Conservation (phyloP, 2,113 vertebrate species). For the Erpornis zantholeuca region DNA sequence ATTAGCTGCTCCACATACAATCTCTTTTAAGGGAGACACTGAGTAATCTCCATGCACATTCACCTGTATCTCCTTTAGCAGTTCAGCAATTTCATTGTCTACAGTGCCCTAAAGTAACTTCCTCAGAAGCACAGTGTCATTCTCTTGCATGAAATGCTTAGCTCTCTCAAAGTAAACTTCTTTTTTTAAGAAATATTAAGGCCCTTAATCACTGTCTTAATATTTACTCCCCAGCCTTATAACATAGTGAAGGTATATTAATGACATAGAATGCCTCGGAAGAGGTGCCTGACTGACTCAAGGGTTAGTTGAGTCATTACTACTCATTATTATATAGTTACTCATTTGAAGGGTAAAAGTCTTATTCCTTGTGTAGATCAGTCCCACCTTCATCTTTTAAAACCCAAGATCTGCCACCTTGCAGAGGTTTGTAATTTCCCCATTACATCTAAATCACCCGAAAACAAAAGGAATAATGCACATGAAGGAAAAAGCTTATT, state of each 20-base stretch:
- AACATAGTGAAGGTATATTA: background rate
- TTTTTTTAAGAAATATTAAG: background rate
- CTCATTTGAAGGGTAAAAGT: background rate
- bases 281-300: background rate
- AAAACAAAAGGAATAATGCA: background rate
- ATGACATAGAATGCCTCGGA: rapidly evolving
- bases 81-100: background rate
- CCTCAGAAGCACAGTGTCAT: background rate
- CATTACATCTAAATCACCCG: background rate
- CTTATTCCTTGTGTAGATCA: background rate
- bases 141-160: background rate
- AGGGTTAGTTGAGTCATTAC: no score
- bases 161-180: background rate
- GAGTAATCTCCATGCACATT: background rate
- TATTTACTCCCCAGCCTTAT: background rate
- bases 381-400: background rate
- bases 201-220: background rate
- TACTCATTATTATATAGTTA: no score
- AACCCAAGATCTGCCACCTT: background rate
- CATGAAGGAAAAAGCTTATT: background rate
- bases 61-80: background rate
- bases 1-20: background rate
- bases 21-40: background rate
- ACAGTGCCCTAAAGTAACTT: background rate
- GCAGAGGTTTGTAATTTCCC: background rate